phyloP scores from a whole-genome alignment of 2,113 vertebrate genomes.

The Ceratotherium simum region DNA sequence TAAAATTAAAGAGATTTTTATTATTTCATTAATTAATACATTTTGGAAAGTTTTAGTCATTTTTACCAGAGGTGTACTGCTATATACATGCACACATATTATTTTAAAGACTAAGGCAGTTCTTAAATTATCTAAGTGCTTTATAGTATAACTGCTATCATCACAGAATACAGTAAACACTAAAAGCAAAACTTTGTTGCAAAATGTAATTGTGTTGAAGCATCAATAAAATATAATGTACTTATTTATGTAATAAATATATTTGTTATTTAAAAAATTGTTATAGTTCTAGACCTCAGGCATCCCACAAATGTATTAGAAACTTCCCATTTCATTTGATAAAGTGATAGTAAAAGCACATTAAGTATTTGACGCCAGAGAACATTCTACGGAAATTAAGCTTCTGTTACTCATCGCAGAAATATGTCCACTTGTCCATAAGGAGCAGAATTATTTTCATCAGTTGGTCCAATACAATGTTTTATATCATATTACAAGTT shows the following conservation, averaged over 20 bases:
- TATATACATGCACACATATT: background rate
- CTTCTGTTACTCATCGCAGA: slow-evolving; percentile 64
- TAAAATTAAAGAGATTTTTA: background rate
- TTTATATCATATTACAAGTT: slow-evolving; percentile 71
- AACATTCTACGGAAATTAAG: slow-evolving; percentile 15
- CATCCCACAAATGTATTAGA: background rate
- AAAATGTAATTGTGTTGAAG: background rate
- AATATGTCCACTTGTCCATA: slow-evolving; percentile 69
- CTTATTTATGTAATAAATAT: background rate
- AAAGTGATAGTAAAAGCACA: background rate
- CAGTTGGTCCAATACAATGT: slow-evolving; percentile 33
- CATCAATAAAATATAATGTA: slow-evolving; percentile 1
- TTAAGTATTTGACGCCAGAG: background rate
- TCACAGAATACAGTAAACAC: slow-evolving; percentile 25
- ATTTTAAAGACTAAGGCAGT: slow-evolving; percentile 24
- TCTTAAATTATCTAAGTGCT: slow-evolving; percentile 21
- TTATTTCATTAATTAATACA: background rate
- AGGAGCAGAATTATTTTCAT: slow-evolving; percentile 65
- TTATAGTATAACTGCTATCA: background rate
- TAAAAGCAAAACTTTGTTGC: background rate
- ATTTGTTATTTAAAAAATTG: background rate
- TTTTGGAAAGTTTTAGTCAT: background rate
- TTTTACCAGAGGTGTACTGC: background rate
- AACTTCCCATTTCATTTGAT: slow-evolving; percentile 31
- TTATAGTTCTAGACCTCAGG: background rate